Percentiles rank a stretch among this genome's conserved stretches.
Evolutionary conservation across 2,113 vertebrate species (phyloP).

Genomic region (Calyptomena viridis): DNA sequence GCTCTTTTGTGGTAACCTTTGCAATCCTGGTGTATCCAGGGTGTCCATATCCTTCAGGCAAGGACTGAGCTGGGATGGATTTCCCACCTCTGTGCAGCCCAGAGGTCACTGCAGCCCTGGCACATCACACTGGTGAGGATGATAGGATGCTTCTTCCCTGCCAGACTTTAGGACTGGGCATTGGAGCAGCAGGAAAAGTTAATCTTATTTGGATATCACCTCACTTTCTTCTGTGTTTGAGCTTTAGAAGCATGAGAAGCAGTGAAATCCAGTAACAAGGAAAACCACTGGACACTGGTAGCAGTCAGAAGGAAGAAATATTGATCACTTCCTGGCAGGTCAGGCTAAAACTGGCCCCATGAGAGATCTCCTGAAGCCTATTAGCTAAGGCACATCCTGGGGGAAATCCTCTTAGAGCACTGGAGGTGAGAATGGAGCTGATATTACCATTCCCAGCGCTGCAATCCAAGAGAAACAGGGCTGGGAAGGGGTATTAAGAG

Average conservation of each 20-base stretch:
- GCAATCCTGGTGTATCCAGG: not conserved
- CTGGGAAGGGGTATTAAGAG: not conserved
- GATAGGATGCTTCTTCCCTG: not conserved
- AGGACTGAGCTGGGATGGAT: not conserved
- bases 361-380: not conserved
- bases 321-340: not conserved
- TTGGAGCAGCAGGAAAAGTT: not conserved
- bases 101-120: not conserved
- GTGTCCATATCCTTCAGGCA: not conserved
- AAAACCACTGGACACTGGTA: not conserved
- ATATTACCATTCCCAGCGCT: not conserved
- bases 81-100: not conserved
- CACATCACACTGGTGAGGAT: too few relatives aligned
- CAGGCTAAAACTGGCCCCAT: not conserved
- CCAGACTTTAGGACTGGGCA: not conserved
- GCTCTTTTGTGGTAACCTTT: not conserved
- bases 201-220: not conserved
- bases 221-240: not conserved
- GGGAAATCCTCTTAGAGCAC: constrained; percentile 41
- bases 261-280: not conserved
- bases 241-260: not conserved
- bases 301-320: not conserved
- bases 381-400: constrained; percentile 38
- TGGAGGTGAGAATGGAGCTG: constrained; percentile 24
- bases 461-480: not conserved